A percentile compares a stretch with the other conserved stretches of the same genome.
Conservation (phyloP, 2,888 invertebrate species). For the Nemoura dubitans region DNA sequence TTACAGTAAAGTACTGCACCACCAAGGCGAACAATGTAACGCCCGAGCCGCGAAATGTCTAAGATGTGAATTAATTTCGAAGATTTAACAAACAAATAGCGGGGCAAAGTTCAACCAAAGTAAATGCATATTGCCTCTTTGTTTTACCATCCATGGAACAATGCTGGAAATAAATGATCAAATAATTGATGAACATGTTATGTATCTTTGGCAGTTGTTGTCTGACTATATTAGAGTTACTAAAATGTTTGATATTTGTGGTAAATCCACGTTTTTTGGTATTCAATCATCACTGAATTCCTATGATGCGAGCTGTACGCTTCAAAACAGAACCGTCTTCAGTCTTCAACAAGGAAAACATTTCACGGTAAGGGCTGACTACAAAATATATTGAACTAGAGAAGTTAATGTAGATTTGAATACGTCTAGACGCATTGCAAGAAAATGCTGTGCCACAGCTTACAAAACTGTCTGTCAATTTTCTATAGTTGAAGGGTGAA, state of each 20-base stretch:
- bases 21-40: neutral
- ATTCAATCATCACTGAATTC: no score
- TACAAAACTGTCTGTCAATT: conserved; percentile 20
- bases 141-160: neutral
- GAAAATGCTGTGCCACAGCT: neutral
- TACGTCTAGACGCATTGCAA: neutral
- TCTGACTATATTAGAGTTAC: no score
- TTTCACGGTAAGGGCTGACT: no score
- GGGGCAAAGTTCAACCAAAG: neutral
- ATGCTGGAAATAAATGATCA: neutral
- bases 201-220: no score
- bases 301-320: no score
- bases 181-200: neutral
- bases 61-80: conserved; percentile 2
- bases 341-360: no score
- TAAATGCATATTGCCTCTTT: neutral
- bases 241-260: no score
- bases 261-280: no score
- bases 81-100: neutral
- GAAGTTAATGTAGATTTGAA: neutral
- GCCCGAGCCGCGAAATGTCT: neutral
- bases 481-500: conserved; percentile 34
- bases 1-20: neutral
- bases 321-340: no score
- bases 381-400: neutral